Percentiles rank a stretch among this genome's conserved stretches.
phyloP scores from a whole-genome alignment of 2,113 vertebrate species.

The Carassius carassius region DNA sequence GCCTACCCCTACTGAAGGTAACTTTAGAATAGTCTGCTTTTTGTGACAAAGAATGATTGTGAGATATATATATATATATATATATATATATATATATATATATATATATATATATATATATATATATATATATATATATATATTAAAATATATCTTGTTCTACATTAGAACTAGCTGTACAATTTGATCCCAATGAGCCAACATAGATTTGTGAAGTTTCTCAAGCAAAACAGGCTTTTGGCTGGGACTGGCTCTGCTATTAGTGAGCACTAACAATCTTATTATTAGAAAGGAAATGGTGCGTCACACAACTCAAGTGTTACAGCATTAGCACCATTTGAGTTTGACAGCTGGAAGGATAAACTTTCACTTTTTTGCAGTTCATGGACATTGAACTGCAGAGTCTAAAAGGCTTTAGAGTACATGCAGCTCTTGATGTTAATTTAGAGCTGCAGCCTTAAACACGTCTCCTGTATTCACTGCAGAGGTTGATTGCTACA shows the following conservation, averaged over 20 bases:
- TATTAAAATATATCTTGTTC: background rate
- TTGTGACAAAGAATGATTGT: background rate
- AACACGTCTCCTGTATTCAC: background rate
- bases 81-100: too few relatives aligned
- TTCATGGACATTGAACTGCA: constrained; percentile 24
- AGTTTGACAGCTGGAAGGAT: constrained; percentile 72
- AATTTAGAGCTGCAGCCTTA: constrained; percentile 11
- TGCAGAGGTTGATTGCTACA: background rate
- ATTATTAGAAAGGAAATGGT: constrained; percentile 79
- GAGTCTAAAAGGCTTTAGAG: background rate
- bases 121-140: too few relatives aligned
- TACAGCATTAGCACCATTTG: constrained; percentile 74
- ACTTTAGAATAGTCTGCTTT: background rate
- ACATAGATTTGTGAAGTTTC: constrained; percentile 59
- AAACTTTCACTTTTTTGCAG: constrained; percentile 5
- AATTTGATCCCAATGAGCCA: constrained; percentile 39
- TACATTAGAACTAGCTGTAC: constrained; percentile 2
- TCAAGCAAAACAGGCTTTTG: constrained; percentile 68
- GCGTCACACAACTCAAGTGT: constrained; percentile 71
- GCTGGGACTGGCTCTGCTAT: constrained; percentile 68
- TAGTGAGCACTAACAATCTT: constrained; percentile 77
- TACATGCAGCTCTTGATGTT: constrained; percentile 11
- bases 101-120: too few relatives aligned
- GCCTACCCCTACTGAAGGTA: background rate
- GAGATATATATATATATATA: too few relatives aligned